A percentile compares a stretch with the other conserved stretches of the same genome.
phyloP scores from a whole-genome alignment of 2,797 vertebrate species.

The Limnodromus scolopaceus region DNA sequence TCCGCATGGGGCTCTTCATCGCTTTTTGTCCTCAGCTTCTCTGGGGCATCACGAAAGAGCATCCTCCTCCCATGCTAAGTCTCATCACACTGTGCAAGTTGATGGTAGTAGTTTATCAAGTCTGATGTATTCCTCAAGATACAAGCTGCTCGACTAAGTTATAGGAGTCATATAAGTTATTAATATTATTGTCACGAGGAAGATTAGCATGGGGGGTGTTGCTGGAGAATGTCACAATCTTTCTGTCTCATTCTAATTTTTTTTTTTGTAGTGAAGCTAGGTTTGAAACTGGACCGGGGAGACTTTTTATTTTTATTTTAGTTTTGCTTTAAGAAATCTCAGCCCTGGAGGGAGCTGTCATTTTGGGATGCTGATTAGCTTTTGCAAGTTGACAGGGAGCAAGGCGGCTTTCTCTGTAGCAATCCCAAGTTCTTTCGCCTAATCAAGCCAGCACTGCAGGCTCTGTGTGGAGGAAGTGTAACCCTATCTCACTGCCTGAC shows the following conservation, averaged over 20 bases:
- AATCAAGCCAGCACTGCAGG: slow-evolving; percentile 45
- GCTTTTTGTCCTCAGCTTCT: slow-evolving; percentile 13
- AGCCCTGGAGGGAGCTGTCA: slow-evolving; percentile 44
- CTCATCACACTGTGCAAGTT: background rate
- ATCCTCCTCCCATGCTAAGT: background rate
- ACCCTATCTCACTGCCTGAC: slow-evolving; percentile 40
- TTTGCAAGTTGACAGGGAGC: slow-evolving; percentile 36
- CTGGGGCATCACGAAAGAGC: background rate
- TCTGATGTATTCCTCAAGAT: slow-evolving; percentile 17
- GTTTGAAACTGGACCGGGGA: background rate
- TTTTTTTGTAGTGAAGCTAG: background rate
- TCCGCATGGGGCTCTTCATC: background rate
- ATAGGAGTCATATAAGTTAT: background rate
- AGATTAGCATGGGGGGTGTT: background rate
- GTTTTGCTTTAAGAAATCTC: slow-evolving; percentile 5
- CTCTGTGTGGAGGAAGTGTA: slow-evolving; percentile 29
- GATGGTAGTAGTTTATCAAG: slow-evolving; percentile 34
- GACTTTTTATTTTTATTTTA: background rate
- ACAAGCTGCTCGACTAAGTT: background rate
- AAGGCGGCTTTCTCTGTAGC: background rate
- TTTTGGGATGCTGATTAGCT: slow-evolving; percentile 51
- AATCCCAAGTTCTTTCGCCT: slow-evolving; percentile 9
- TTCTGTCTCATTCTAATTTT: background rate
- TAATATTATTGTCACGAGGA: background rate
- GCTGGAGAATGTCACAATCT: background rate